These are phyloP conservation scores for Phengaris arion DNA, from an alignment of 2,888 invertebrate species.

Conservation along the genomic window DNA sequence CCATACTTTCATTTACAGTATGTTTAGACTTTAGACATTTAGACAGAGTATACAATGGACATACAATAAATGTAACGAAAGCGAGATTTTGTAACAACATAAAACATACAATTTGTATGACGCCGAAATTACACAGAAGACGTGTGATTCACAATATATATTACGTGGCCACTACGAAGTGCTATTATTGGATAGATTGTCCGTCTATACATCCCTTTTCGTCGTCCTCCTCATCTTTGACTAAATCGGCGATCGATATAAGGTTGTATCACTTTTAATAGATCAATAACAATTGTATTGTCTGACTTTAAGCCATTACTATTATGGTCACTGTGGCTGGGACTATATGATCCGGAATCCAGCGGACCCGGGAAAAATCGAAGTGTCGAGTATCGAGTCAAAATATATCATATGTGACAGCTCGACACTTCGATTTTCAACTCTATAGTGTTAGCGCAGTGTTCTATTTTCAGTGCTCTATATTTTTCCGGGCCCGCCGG, in stretches of 20 bases:
- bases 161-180: not conserved
- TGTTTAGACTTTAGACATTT: not conserved
- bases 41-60: not conserved
- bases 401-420: too few relatives aligned
- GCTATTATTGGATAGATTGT: not conserved
- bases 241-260: not conserved
- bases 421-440: too few relatives aligned
- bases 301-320: too few relatives aligned
- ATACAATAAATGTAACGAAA: not conserved
- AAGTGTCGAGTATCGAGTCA: too few relatives aligned
- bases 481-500: too few relatives aligned
- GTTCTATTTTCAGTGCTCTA: too few relatives aligned
- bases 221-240: not conserved
- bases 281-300: too few relatives aligned
- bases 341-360: too few relatives aligned
- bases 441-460: too few relatives aligned
- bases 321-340: too few relatives aligned
- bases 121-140: not conserved
- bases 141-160: not conserved
- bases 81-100: slow-evolving; percentile 6
- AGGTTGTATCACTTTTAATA: not conserved
- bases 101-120: not conserved
- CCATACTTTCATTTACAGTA: slow-evolving; percentile 7
- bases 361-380: too few relatives aligned
- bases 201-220: too few relatives aligned